Base-by-base conservation (phyloP, 92 coral and sea anemone species). In the Anthopleura xanthogrammica region DNA sequence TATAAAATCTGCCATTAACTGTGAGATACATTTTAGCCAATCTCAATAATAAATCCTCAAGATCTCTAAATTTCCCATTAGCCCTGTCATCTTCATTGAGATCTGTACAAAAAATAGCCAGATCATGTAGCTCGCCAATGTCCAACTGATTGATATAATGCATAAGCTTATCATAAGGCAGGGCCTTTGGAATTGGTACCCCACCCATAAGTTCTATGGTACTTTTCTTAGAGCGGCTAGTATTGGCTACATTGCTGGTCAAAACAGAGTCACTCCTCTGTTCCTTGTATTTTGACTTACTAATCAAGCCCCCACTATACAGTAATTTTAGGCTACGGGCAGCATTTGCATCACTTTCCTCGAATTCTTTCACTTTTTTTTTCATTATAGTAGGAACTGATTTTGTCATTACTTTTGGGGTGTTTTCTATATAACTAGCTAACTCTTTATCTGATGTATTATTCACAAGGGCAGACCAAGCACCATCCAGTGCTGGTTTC, bases 141-240 rank as follows among this genome's bases (percentile, higher is more conserved):
- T 58, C 65, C 13, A 58, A 19, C 5, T 13, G 4, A 58, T 16
- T 80, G 19, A 86, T 85, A 65, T 60, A 90, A 17, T 52, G 29
- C 56, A 87, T 70, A 65, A 87, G 70, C 75, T 77, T 80, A 73
- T 90, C 93, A 90, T 90, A 90, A 52, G 87, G 82, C 66, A 87
- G 81, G 46, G 87, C 65, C 29, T 83, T 90, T 55, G 90, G 88
- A 41, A 83, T 64, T 22, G 82, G 23, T 10, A 78, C 86, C 82
- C 80, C 89, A 13, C 75, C 36, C 86, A 85, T 85, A 70, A 82
- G 68, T 41, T 85, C 75, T 3, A 52, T 11, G 17, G 41, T 5
- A 48, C 64, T 1, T 52, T 77, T 58, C 60, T 58, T 58, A 14
- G 65, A 14, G 9, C 5, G n/a, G 13, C n/a, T 79, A 64, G 8